These are phyloP conservation scores for Mimachlamys varia DNA, from an alignment of 2,888 invertebrate species.

Conservation along the genomic window DNA sequence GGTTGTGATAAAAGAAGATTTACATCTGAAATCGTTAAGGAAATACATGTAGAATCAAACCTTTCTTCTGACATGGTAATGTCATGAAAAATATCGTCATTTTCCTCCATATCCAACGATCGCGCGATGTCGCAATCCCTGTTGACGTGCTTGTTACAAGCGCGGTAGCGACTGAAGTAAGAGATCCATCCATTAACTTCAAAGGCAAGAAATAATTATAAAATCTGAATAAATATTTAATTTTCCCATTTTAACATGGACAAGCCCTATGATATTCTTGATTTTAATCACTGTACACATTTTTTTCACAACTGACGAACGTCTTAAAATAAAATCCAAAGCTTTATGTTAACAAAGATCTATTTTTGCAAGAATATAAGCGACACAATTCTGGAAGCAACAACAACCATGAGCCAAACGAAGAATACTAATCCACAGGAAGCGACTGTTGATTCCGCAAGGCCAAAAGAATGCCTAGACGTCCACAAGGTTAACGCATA, in stretches of 20 bases:
- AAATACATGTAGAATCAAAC: constrained; percentile 48
- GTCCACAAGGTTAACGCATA: not conserved
- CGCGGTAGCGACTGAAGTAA: not conserved
- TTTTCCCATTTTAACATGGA: no score
- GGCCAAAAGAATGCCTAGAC: not conserved
- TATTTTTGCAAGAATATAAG: not conserved
- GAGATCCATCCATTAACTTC: not conserved
- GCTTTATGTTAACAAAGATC: not conserved
- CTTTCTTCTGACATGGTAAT: constrained; percentile 68
- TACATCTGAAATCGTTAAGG: no score
- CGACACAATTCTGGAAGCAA: not conserved
- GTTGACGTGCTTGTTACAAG: not conserved
- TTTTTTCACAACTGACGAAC: no score
- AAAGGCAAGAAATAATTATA: no score
- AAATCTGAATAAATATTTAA: no score
- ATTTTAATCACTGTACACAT: no score
- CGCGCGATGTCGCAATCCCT: not conserved
- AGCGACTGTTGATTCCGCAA: not conserved
- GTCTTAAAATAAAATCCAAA: not conserved
- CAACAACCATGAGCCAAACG: constrained; percentile 11
- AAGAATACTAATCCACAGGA: not conserved
- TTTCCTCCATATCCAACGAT: constrained; percentile 13
- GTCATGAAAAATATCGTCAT: constrained; percentile 67
- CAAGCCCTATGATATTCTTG: no score
- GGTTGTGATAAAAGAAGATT: no score